A percentile compares a stretch with the other conserved stretches of the same genome.
Conservation (phyloP, 2,888 invertebrate species). For the Agriotes lineatus region DNA sequence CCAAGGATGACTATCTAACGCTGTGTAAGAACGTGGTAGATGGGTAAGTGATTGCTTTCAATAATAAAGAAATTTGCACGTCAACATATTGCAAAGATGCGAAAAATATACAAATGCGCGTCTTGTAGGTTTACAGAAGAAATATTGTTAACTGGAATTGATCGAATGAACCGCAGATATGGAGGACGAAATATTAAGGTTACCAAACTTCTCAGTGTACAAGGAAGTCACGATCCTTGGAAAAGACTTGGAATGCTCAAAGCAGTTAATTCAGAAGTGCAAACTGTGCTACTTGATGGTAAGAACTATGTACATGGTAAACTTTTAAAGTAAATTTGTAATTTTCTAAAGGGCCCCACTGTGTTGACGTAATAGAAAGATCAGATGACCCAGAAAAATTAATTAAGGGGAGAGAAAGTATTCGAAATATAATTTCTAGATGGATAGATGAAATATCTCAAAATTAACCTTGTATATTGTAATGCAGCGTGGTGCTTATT, state of each 20-base stretch:
- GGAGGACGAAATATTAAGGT: slow-evolving; percentile 68
- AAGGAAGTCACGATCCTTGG: slow-evolving; percentile 74
- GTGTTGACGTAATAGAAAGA: not conserved
- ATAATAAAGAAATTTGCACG: too few species aligned
- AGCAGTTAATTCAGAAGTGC: slow-evolving; percentile 53
- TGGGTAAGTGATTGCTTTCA: not conserved
- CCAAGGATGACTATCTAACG: slow-evolving; percentile 1
- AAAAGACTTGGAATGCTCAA: slow-evolving; percentile 68
- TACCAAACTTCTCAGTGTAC: slow-evolving; percentile 70
- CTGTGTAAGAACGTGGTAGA: too few species aligned
- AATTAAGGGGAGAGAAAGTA: not conserved
- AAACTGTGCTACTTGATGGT: slow-evolving; percentile 1
- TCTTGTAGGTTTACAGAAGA: slow-evolving; percentile 1
- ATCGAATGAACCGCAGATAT: slow-evolving; percentile 66
- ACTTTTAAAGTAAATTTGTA: not conserved
- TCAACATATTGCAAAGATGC: too few species aligned
- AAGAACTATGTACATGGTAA: not conserved
- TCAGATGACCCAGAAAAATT: slow-evolving; percentile 12
- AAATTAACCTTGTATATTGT: too few species aligned
- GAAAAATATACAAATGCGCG: too few species aligned
- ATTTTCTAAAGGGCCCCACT: slow-evolving; percentile 14
- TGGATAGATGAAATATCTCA: slow-evolving; percentile 15
- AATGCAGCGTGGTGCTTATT: too few species aligned
- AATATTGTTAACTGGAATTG: not conserved
- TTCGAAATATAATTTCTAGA: slow-evolving; percentile 17